Base-by-base conservation (phyloP, 2,888 invertebrate species). In the Ischnura elegans region DNA sequence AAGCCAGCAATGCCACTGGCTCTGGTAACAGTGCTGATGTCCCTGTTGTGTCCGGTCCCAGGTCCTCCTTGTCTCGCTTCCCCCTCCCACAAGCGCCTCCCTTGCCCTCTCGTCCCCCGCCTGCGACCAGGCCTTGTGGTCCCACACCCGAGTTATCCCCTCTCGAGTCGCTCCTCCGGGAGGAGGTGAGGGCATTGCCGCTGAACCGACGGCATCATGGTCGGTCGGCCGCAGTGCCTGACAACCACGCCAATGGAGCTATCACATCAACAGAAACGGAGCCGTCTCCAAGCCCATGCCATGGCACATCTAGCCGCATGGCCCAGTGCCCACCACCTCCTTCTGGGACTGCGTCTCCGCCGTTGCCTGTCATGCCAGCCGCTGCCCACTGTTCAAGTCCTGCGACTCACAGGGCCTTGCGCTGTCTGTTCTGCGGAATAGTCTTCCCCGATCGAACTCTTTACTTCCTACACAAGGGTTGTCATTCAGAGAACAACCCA, bases 391-490 rank as follows among this genome's bases (percentile, higher is more conserved):
- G 90, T 66, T 90, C 66, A 43, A 90, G 43, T 90, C 90, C 61
- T 13, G 43, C 61, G 29, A 90, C 25, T n/a, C 90, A 90, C 61
- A 90, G 90, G 90, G 90, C 90, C 6, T 66, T 90, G 61, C 42
- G 90, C 43, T 99, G 99, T 96, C 97, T 98, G 45, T 98, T 98
- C 96, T 99, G 99, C 96, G 98, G 98, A 95, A 99, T 99, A 95
- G 97, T 98, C 90, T 99, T 99, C 96, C 98, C 99, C 66, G 99
- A 99, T 96, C 98, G 98, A 95, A 99, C 99, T 0, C 97, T 99
- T 94, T 99, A 99, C 96, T 99, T 99, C 96, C 97, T 99, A 94
- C 99, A 99, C 97, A 99, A 99, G 96, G 99, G 99, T 95, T 98
- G 99, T 96, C 99, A 99, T 96, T 99, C 99, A 95, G 99, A 99